Evolutionary conservation across 2,888 invertebrate genomes (phyloP).

Genomic region (Cataglyphis rosenhaueri): DNA sequence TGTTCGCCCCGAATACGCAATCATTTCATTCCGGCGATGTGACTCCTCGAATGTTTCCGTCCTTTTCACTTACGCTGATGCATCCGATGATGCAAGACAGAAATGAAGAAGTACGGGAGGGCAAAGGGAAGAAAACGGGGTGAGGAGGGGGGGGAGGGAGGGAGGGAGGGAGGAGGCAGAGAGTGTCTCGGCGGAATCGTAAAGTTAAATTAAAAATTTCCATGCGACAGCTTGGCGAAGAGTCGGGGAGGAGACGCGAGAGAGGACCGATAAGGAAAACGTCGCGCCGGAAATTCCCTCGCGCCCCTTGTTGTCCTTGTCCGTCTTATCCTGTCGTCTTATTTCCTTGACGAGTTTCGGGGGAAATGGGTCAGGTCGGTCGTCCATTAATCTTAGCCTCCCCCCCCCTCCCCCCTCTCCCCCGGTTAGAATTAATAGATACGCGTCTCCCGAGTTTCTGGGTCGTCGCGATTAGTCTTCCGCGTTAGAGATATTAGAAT

Average conservation of each 20-base stretch:
- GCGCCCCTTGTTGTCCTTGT: conserved; percentile 29
- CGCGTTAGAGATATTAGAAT: not conserved
- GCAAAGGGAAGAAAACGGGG: not conserved
- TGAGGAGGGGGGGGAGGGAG: not conserved
- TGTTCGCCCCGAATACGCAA: not conserved
- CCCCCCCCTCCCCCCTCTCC: no score
- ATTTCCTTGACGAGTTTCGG: conserved; percentile 32
- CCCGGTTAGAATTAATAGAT: not conserved
- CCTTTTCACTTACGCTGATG: conserved; percentile 37
- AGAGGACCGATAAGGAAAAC: conserved; percentile 45
- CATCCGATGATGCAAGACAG: conserved; percentile 15
- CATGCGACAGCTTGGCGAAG: conserved; percentile 58
- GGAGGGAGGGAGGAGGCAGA: not conserved
- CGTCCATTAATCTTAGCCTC: conserved; percentile 7
- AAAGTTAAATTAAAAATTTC: conserved; percentile 79
- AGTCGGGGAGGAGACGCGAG: conserved; percentile 37
- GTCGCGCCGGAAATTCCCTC: conserved; percentile 35
- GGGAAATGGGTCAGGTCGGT: conserved; percentile 27
- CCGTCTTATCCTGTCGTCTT: conserved; percentile 6
- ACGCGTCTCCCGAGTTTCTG: not conserved
- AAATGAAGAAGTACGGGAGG: not conserved
- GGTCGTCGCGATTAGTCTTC: not conserved
- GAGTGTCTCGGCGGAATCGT: conserved; percentile 71
- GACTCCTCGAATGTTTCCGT: conserved; percentile 19
- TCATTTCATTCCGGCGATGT: conserved; percentile 4